A percentile compares a stretch with the other conserved stretches of the same genome.
phyloP scores from a whole-genome alignment of 2,113 vertebrate genomes.

The Sigmodon hispidus region DNA sequence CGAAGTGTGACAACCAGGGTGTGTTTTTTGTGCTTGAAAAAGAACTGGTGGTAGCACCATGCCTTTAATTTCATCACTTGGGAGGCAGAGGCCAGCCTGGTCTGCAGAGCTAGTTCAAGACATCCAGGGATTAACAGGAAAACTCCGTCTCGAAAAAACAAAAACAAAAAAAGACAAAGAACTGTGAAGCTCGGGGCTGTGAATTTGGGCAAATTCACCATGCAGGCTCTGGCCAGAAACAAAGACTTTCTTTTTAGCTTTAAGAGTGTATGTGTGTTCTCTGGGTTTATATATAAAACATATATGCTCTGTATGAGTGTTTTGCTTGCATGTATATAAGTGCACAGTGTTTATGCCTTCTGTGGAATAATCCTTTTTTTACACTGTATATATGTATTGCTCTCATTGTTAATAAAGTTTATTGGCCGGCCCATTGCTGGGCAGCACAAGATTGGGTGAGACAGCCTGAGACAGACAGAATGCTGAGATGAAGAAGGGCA shows the following conservation, averaged over 20 bases:
- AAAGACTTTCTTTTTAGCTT: not conserved
- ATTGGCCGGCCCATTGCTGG: too few relatives aligned
- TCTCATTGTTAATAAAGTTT: too few relatives aligned
- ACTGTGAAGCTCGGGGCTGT: not conserved
- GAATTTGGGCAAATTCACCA: not conserved
- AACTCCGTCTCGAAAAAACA: not conserved
- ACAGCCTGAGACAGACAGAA: too few relatives aligned
- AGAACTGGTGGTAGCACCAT: not conserved
- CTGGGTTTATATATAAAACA: not conserved
- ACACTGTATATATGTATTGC: too few relatives aligned
- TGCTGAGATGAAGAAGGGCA: too few relatives aligned
- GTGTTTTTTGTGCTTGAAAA: not conserved
- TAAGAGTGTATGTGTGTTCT: not conserved
- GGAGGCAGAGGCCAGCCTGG: not conserved
- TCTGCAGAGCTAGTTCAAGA: not conserved
- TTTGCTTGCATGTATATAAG: not conserved
- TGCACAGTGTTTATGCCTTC: not conserved
- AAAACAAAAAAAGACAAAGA: not conserved
- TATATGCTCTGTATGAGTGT: not conserved
- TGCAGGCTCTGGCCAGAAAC: not conserved
- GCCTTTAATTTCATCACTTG: not conserved
- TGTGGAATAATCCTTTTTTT: too few relatives aligned
- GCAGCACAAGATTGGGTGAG: too few relatives aligned
- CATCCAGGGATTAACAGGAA: not conserved
- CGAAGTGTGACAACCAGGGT: not conserved